Percentiles rank a stretch among this genome's conserved stretches.
Conservation (phyloP, 2,888 invertebrate genomes). For the Cryptus armator region DNA sequence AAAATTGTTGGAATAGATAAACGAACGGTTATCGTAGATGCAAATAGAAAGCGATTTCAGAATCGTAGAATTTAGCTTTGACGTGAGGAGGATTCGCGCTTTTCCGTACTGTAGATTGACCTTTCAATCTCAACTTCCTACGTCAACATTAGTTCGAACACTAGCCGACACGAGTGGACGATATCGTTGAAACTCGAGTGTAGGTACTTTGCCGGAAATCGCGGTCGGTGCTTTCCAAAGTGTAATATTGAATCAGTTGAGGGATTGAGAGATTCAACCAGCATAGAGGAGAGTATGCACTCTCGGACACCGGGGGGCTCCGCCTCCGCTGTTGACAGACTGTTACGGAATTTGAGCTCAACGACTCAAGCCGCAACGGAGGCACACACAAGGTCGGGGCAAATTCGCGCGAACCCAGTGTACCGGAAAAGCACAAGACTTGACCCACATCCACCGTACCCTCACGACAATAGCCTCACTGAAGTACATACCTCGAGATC, state of each 20-base stretch:
- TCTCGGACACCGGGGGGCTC: slow-evolving; percentile 18
- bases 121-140: not conserved
- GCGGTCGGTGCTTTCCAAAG: slow-evolving; percentile 21
- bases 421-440: slow-evolving; percentile 75
- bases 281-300: not conserved
- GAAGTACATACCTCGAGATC: slow-evolving; percentile 71
- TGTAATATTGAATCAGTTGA: slow-evolving; percentile 32
- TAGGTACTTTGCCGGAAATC: not conserved
- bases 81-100: too few species aligned
- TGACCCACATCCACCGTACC: slow-evolving; percentile 77
- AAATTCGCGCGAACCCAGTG: slow-evolving; percentile 59
- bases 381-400: slow-evolving; percentile 44
- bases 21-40: too few species aligned
- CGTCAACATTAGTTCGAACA: not conserved
- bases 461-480: slow-evolving; percentile 78
- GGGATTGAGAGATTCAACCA: slow-evolving; percentile 28
- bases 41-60: too few species aligned
- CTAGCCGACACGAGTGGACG: not conserved
- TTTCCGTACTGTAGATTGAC: not conserved
- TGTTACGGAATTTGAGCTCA: slow-evolving; percentile 48
- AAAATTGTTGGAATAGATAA: too few species aligned
- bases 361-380: slow-evolving; percentile 51
- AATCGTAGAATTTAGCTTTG: too few species aligned
- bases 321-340: slow-evolving; percentile 47
- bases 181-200: slow-evolving; percentile 2